Conservation (phyloP, 2,888 invertebrate species). For the Podabrus alpinus region DNA sequence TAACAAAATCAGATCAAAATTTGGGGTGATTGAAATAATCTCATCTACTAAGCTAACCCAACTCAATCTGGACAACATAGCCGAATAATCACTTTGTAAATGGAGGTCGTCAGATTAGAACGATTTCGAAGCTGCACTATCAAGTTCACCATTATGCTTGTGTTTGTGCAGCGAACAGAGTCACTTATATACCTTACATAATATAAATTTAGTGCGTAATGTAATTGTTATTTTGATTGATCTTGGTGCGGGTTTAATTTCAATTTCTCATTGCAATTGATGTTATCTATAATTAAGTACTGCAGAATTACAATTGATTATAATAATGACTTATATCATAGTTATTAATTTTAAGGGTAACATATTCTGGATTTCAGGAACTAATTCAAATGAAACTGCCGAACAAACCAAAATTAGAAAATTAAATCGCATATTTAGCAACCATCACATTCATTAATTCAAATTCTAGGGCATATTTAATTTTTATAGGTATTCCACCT, state of each 20-base stretch:
- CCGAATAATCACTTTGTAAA: conserved; percentile 37
- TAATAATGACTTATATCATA: not conserved
- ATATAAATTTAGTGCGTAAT: conserved; percentile 6
- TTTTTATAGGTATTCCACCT: no score
- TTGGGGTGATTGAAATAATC: conserved; percentile 37
- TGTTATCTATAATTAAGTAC: no score
- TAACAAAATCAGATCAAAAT: conserved; percentile 29
- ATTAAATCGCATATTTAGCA: no score
- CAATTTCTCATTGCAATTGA: not conserved
- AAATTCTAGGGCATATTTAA: no score
- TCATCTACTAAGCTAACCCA: conserved; percentile 35
- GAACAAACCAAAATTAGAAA: no score
- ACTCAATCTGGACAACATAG: conserved; percentile 38
- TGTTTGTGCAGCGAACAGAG: conserved; percentile 12
- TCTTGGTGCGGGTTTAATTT: not conserved
- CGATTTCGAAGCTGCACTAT: conserved; percentile 29
- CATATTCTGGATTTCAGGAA: not conserved
- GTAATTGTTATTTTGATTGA: conserved; percentile 13
- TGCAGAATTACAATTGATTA: no score
- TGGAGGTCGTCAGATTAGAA: conserved; percentile 32
- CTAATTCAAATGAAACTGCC: no score
- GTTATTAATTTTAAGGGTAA: not conserved
- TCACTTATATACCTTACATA: not conserved
- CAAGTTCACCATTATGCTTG: conserved; percentile 12
- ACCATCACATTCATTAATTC: no score